Evolutionary conservation across 2,113 vertebrate species (phyloP).

Genomic region (Pedetes capensis): DNA sequence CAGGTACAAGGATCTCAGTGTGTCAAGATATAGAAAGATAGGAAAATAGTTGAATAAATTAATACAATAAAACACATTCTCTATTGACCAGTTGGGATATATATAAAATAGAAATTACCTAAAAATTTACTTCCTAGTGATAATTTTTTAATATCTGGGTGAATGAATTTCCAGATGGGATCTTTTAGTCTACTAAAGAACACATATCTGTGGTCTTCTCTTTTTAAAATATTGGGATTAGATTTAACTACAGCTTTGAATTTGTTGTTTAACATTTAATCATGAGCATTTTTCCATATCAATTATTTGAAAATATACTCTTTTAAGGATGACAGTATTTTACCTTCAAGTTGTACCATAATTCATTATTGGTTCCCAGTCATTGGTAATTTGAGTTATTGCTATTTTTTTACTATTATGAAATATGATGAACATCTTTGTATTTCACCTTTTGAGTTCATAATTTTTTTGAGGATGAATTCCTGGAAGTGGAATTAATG

Average conservation of each 20-base stretch:
- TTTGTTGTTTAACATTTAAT: constrained; percentile 2
- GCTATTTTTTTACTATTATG: not conserved
- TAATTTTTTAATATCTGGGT: not conserved
- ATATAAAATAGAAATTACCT: not conserved
- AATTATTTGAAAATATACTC: not conserved
- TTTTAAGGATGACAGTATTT: not conserved
- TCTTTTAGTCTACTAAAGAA: not conserved
- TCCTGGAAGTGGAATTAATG: not conserved
- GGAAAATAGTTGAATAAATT: not conserved
- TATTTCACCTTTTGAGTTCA: not conserved
- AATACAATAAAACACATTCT: not conserved
- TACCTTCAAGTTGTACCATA: not conserved
- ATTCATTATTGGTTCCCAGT: not conserved
- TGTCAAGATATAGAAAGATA: not conserved
- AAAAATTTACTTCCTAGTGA: not conserved
- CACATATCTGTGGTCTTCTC: not conserved
- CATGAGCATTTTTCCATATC: not conserved
- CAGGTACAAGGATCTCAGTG: not conserved
- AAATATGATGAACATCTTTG: not conserved
- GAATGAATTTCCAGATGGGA: not conserved
- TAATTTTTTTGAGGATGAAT: constrained; percentile 26
- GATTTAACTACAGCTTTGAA: not conserved
- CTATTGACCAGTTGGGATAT: not conserved
- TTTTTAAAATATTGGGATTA: not conserved
- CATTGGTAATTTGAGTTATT: constrained; percentile 7